Evolutionary conservation across 2,888 invertebrate genomes (phyloP).

Genomic region (Rotaria macrura): DNA sequence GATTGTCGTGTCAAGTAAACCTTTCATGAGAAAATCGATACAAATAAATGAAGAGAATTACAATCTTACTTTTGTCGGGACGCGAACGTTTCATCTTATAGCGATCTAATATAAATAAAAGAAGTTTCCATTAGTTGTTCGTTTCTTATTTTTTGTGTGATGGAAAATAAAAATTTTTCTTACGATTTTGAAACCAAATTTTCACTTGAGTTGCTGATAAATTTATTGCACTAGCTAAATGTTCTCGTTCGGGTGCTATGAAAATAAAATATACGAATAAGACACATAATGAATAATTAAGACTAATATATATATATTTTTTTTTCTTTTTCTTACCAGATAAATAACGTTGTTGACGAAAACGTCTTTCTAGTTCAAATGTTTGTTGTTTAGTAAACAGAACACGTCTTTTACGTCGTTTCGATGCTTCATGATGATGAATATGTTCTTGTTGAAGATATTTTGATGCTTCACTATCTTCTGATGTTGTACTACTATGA

Average conservation of each 20-base stretch:
- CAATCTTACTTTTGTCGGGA: conserved; percentile 3
- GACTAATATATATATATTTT: neutral
- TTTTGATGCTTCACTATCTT: neutral
- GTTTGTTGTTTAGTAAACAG: conserved; percentile 33
- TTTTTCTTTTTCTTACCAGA: neutral
- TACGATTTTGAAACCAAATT: conserved; percentile 34
- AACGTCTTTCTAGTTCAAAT: conserved; percentile 29
- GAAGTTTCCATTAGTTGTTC: too few relatives aligned
- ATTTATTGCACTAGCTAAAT: conserved; percentile 26
- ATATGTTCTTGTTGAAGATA: neutral
- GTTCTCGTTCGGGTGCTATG: conserved; percentile 31
- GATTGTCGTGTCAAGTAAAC: neutral
- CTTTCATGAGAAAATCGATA: neutral
- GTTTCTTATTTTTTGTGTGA: too few relatives aligned
- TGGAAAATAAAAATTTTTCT: too few relatives aligned
- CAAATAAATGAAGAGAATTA: neutral
- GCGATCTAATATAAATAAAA: too few relatives aligned
- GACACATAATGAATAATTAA: too few relatives aligned
- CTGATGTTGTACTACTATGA: neutral
- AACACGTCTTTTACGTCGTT: conserved; percentile 28
- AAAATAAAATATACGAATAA: too few relatives aligned
- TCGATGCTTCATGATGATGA: neutral
- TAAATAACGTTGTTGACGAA: conserved; percentile 28
- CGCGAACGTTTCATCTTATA: conserved; percentile 33
- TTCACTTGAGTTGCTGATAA: conserved; percentile 31